Percentiles rank a stretch among this genome's conserved stretches.
Evolutionary conservation across 2,113 vertebrate genomes (phyloP).

Genomic region (Strigops habroptila): DNA sequence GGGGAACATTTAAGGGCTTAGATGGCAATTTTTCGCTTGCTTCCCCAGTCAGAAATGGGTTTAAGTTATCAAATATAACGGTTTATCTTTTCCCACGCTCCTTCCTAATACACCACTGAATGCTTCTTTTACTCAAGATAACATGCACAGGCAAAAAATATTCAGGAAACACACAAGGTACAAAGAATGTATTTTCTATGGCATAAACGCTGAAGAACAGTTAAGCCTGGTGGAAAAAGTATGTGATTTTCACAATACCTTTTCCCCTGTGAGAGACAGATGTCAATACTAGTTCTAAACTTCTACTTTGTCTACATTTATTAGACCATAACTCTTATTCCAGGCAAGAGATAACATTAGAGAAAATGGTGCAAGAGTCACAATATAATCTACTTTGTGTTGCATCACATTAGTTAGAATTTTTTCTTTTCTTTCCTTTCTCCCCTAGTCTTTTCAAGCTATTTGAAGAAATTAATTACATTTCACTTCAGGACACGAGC

Average conservation of each 20-base stretch:
- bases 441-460: background rate
- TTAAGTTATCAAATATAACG: background rate
- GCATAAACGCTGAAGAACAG: background rate
- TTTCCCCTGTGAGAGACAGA: background rate
- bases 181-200: background rate
- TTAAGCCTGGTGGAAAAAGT: background rate
- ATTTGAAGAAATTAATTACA: conserved; percentile 16
- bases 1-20: background rate
- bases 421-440: background rate
- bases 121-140: background rate
- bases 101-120: background rate
- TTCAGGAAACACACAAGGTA: background rate
- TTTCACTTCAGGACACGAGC: background rate
- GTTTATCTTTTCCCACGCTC: background rate
- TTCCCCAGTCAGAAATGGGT: background rate
- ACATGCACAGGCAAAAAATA: background rate
- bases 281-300: background rate
- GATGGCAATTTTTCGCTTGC: background rate
- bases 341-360: background rate
- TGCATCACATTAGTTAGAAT: background rate
- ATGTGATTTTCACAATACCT: background rate
- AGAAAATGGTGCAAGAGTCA: background rate
- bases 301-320: background rate
- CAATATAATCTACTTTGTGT: background rate
- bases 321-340: background rate